Evolutionary conservation across 2,113 vertebrate species (phyloP).

Genomic region (Oreamnos americanus): DNA sequence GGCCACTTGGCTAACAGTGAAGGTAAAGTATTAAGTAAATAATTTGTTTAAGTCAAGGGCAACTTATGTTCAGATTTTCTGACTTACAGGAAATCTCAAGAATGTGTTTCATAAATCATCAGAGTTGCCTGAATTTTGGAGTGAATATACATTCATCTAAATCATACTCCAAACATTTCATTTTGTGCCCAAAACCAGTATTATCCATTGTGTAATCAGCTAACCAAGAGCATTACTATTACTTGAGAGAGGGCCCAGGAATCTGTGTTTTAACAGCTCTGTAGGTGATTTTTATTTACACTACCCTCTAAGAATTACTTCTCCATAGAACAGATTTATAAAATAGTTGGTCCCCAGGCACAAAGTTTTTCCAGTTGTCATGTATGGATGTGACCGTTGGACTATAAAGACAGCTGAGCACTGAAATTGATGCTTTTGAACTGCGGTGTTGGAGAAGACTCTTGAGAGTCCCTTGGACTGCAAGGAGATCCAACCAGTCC

Average conservation of each 20-base stretch:
- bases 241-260: background rate
- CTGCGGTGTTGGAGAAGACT: background rate
- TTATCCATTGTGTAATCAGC: background rate
- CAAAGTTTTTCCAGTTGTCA: background rate
- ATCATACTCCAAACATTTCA: background rate
- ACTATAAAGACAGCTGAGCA: background rate
- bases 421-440: background rate
- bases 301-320: background rate
- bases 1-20: background rate
- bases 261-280: background rate
- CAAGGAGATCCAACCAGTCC: background rate
- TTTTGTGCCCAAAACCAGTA: constrained; percentile 22
- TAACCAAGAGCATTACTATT: background rate
- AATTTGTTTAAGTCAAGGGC: background rate
- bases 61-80: constrained; percentile 29
- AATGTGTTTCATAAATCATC: background rate
- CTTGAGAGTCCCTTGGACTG: background rate
- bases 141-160: background rate
- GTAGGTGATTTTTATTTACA: constrained; percentile 9
- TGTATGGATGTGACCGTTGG: background rate
- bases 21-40: background rate
- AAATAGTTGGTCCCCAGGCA: background rate
- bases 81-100: background rate
- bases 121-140: background rate
- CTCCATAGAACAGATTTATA: background rate